Base-by-base conservation (phyloP, 1,140 invertebrate species). In the Pinna nobilis region DNA sequence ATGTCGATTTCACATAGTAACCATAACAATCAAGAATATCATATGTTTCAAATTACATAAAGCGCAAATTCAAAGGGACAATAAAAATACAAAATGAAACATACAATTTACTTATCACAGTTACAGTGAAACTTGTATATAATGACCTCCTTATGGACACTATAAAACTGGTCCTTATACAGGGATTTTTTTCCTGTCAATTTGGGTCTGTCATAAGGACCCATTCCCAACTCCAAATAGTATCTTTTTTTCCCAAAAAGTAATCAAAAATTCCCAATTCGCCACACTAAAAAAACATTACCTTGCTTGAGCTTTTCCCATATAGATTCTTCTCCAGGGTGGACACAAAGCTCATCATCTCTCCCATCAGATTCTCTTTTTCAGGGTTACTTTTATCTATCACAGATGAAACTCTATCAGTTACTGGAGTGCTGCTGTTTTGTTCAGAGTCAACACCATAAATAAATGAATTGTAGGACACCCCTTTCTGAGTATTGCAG, bases 351-450 rank as follows among this genome's bases (percentile, higher is more conserved):
- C 28, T 33, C 28, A 59, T 59, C 55, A 59, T 59, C 32, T 59
- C 55, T 0, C 30, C 20, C 6, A 59, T 7, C 30, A 59, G 9
- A n/a, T n/a, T n/a, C 13, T 25, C 55, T n/a, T 25, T 59, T 30
- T 33, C 37, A 33, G 25, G n/a, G 11, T 30, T n/a, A 59, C 55
- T 33, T 18, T 33, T 57, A 9, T 35, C 55, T 59, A 35, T 32
- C 55, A 15, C 30, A 20, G 55, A 6, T 7, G 5, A 30, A 3
- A 9, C 1, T 6, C 55, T 59, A 30, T 59, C 64, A 20, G 49
- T 67, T 18, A 53, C 23, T 0, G 64, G 64, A 25, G 64, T 67
- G 37, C 64, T 67, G 50, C 64, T 50, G 7, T 67, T 35, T 50
- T 67, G 44, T 33, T 50, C 64, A 3, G 32, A n/a, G 28, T 15